A percentile compares a stretch with the other conserved stretches of the same genome.
Conservation (phyloP, 2,888 invertebrate species). For the Zele albiditarsus region DNA sequence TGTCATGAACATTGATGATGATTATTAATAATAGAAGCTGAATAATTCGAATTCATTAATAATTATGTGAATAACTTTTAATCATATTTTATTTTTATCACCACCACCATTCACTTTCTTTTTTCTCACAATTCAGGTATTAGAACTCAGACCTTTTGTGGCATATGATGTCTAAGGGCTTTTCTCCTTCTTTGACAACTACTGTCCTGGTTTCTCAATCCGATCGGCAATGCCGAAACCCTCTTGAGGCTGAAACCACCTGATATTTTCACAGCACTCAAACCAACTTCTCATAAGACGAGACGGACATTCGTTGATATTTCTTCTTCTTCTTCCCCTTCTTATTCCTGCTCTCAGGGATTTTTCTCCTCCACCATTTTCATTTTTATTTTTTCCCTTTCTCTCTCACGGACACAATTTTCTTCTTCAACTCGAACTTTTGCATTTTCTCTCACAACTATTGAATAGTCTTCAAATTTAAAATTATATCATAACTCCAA, state of each 20-base stretch:
- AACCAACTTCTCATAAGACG: slow-evolving; percentile 25
- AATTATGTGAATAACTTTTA: not conserved
- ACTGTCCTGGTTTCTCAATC: slow-evolving; percentile 36
- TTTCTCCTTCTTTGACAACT: slow-evolving; percentile 22
- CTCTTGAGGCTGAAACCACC: slow-evolving; percentile 37
- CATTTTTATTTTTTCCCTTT: slow-evolving; percentile 32
- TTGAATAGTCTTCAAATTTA: not conserved
- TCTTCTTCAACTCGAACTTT: slow-evolving; percentile 5
- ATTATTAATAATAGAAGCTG: no score
- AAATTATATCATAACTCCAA: not conserved
- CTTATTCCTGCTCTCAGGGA: slow-evolving; percentile 18
- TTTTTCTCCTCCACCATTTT: slow-evolving; percentile 31
- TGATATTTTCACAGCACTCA: slow-evolving; percentile 55
- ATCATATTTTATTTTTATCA: not conserved
- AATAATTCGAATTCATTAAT: not conserved
- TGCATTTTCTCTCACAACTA: not conserved
- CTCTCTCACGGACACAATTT: slow-evolving; percentile 1
- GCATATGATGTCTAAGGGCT: slow-evolving; percentile 2
- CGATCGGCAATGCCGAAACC: slow-evolving; percentile 44
- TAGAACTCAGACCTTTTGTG: slow-evolving; percentile 4
- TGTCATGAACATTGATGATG: no score
- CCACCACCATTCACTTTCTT: not conserved
- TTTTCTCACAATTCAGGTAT: not conserved
- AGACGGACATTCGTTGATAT: slow-evolving; percentile 25
- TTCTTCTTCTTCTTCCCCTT: slow-evolving; percentile 37